phyloP scores from a whole-genome alignment of 2,113 vertebrate genomes.

The Sardina pilchardus region DNA sequence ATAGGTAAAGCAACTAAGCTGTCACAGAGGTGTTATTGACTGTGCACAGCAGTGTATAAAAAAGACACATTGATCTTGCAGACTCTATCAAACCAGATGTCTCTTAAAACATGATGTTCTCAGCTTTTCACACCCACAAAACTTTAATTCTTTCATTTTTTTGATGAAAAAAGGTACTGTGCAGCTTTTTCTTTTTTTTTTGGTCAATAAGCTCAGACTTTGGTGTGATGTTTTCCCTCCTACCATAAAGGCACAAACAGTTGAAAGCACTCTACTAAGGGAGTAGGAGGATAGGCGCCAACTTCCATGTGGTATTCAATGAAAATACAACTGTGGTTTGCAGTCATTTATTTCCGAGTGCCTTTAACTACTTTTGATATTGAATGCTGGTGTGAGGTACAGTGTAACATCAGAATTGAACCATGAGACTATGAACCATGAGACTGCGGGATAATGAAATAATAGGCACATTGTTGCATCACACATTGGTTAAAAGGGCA shows the following conservation, averaged over 20 bases:
- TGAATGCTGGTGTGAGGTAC: not conserved
- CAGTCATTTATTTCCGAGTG: not conserved
- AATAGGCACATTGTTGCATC: not conserved
- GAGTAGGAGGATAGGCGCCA: too few species aligned
- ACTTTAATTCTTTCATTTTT: not conserved
- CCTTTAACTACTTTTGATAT: not conserved
- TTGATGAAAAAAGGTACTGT: not conserved
- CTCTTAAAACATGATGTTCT: not conserved
- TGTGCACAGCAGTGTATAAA: not conserved
- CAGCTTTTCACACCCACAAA: not conserved
- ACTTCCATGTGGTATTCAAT: too few species aligned
- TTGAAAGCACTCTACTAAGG: too few species aligned
- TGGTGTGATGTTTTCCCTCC: not conserved
- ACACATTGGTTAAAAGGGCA: not conserved
- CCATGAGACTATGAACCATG: too few species aligned
- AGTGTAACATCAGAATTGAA: not conserved
- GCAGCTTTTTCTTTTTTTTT: not conserved
- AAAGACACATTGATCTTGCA: constrained; percentile 5
- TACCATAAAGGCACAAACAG: not conserved
- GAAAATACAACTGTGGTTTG: not conserved
- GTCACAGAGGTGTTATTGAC: constrained; percentile 5
- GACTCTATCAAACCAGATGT: constrained; percentile 1
- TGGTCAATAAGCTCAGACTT: not conserved
- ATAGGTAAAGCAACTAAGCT: not conserved
- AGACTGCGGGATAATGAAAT: not conserved